phyloP scores from a whole-genome alignment of 2,797 vertebrate genomes.

The Acanthurus leucopareius region DNA sequence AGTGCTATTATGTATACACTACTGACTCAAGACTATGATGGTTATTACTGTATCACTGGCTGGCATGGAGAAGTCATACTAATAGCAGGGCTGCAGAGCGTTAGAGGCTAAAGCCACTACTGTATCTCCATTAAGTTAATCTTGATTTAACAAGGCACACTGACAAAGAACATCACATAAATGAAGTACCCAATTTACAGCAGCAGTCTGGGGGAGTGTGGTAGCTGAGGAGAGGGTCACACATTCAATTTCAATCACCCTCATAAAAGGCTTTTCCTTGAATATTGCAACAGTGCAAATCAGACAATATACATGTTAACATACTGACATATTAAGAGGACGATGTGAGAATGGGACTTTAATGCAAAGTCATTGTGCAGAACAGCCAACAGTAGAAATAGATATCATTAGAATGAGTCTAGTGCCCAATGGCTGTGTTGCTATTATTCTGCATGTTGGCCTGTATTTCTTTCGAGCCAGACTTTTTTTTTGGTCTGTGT shows the following conservation, averaged over 20 bases:
- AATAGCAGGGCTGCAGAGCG: slow-evolving; percentile 18
- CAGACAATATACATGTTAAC: slow-evolving; percentile 4
- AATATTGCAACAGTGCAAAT: neutral
- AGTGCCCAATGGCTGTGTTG: too few relatives aligned
- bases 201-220: slow-evolving; percentile 15
- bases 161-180: slow-evolving; percentile 35
- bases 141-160: slow-evolving; percentile 43
- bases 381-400: neutral
- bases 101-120: slow-evolving; percentile 27
- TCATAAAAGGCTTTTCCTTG: slow-evolving; percentile 7
- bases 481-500: too few relatives aligned
- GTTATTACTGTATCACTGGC: slow-evolving; percentile 22
- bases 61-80: slow-evolving; percentile 26
- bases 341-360: neutral
- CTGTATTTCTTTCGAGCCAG: too few relatives aligned
- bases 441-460: too few relatives aligned
- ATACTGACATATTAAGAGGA: neutral
- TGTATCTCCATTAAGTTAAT: slow-evolving; percentile 48
- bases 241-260: slow-evolving; percentile 28
- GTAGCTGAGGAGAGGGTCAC: slow-evolving; percentile 11
- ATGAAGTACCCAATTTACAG: slow-evolving; percentile 47
- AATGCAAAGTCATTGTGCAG: neutral
- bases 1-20: slow-evolving; percentile 7
- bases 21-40: slow-evolving; percentile 8
- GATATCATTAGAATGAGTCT: neutral